Conservation (phyloP, 2,113 vertebrate species). For the Actenoides lindsayi region DNA sequence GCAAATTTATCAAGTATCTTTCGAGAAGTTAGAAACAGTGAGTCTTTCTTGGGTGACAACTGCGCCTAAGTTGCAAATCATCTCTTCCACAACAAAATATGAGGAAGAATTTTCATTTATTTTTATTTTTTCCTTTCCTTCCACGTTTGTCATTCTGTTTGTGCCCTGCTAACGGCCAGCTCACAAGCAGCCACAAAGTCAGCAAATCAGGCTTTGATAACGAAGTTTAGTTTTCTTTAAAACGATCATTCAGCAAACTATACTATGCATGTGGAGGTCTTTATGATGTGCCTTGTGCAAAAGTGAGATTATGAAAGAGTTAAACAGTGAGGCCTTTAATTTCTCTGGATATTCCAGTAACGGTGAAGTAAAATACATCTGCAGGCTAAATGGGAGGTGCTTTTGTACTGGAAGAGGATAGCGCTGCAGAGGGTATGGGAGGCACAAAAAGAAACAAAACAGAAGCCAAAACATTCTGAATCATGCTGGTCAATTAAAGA, state of each 20-base stretch:
- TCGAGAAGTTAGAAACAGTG: neutral
- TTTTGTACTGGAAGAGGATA: neutral
- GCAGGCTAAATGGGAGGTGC: neutral
- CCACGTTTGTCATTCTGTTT: neutral
- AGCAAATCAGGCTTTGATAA: neutral
- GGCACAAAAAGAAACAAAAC: neutral
- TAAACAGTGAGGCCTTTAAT: neutral
- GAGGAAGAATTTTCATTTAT: neutral
- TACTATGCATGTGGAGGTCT: neutral
- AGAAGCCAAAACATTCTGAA: slow-evolving; percentile 13
- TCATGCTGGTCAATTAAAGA: neutral
- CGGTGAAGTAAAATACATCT: neutral
- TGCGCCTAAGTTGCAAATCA: neutral
- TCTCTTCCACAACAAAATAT: neutral
- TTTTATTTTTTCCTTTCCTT: neutral
- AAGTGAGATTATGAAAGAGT: neutral
- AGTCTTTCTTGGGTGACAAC: neutral
- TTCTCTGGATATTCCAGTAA: neutral
- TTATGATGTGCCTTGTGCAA: neutral
- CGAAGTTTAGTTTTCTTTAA: neutral
- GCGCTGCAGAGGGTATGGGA: neutral
- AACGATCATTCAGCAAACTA: neutral
- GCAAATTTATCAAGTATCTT: neutral
- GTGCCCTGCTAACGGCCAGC: neutral
- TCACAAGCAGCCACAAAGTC: neutral